A percentile compares a stretch with the other conserved stretches of the same genome.
Conservation (phyloP, 2,888 invertebrate species). For the Megamerina dolium region DNA sequence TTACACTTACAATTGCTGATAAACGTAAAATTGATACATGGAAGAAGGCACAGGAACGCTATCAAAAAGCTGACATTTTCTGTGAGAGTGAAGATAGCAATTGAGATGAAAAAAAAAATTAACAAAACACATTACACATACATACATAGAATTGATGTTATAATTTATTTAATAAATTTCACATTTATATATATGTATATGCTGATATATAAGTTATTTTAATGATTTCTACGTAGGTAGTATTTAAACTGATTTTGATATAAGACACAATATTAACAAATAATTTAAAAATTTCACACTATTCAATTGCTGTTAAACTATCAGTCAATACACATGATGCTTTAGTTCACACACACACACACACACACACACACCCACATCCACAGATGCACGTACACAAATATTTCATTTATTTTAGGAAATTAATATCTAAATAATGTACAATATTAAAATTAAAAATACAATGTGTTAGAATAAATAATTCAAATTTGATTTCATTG, state of each 20-base stretch:
- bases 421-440: neutral
- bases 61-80: slow-evolving; percentile 40
- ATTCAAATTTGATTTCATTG: too few relatives aligned
- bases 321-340: slow-evolving; percentile 34
- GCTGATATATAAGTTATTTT: too few relatives aligned
- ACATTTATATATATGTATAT: too few relatives aligned
- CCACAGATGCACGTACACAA: neutral
- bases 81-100: slow-evolving; percentile 31
- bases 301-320: slow-evolving; percentile 41
- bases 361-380: too few relatives aligned
- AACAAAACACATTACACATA: too few relatives aligned
- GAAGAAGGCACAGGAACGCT: slow-evolving; percentile 45
- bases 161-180: too few relatives aligned
- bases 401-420: neutral
- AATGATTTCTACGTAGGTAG: too few relatives aligned
- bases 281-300: slow-evolving; percentile 15
- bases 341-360: slow-evolving; percentile 3
- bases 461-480: too few relatives aligned
- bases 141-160: too few relatives aligned
- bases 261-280: slow-evolving; percentile 19
- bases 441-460: too few relatives aligned
- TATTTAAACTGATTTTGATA: slow-evolving; percentile 6
- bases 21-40: slow-evolving; percentile 37
- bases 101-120: neutral
- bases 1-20: slow-evolving; percentile 22